Evolutionary conservation across 2,888 invertebrate species (phyloP).

Genomic region (Erebia epiphron): DNA sequence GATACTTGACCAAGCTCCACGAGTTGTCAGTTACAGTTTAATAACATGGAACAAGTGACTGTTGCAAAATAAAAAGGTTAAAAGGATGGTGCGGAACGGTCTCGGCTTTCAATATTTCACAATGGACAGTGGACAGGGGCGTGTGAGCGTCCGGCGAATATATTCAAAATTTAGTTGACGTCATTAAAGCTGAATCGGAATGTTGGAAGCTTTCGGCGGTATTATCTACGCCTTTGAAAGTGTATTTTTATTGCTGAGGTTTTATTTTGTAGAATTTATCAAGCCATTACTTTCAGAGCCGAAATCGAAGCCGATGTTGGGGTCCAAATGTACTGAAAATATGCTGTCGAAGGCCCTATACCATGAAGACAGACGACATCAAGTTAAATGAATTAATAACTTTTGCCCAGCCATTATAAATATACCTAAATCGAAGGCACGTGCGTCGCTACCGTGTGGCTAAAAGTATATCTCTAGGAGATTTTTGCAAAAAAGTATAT

Average conservation of each 20-base stretch:
- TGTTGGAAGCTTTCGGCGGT: slow-evolving; percentile 7
- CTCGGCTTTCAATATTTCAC: slow-evolving; percentile 21
- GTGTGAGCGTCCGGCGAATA: slow-evolving; percentile 7
- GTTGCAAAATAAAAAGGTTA: slow-evolving; percentile 59
- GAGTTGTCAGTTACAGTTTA: not conserved
- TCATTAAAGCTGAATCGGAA: slow-evolving; percentile 6
- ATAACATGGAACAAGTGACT: slow-evolving; percentile 36
- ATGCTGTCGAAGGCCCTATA: no score
- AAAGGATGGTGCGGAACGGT: slow-evolving; percentile 63
- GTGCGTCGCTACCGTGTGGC: no score
- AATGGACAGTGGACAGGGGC: slow-evolving; percentile 15
- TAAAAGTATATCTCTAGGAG: no score
- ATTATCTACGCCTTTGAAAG: not conserved
- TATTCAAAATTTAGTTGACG: slow-evolving; percentile 17
- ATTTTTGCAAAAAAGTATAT: no score
- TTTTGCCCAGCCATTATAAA: no score
- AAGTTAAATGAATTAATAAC: no score
- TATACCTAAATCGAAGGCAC: no score
- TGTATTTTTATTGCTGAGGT: not conserved
- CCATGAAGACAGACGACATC: no score
- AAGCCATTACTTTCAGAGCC: no score
- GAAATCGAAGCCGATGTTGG: no score
- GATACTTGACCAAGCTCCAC: not conserved
- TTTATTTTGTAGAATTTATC: no score
- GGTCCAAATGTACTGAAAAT: no score